These are phyloP conservation scores for Anarsia innoxiella DNA, from an alignment of 2,888 invertebrate species.

Conservation along the genomic window DNA sequence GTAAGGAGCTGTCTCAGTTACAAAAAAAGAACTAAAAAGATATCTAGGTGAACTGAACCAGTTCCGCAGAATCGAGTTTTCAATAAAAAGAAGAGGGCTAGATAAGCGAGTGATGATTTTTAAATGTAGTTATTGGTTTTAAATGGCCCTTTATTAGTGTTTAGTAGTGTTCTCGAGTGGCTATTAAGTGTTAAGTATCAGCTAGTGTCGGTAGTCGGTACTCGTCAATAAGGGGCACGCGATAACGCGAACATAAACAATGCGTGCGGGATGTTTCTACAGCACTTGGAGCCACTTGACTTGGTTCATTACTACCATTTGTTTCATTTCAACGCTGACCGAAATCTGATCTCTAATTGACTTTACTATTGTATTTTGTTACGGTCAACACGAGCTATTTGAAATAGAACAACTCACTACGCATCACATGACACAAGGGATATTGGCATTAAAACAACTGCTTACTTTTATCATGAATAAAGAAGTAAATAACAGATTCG, in stretches of 20 bases:
- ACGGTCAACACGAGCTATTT: too few relatives aligned
- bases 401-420: too few relatives aligned
- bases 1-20: conserved; percentile 3
- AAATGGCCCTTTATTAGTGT: conserved; percentile 10
- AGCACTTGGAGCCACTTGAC: conserved; percentile 27
- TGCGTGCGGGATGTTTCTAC: conserved; percentile 22
- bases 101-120: conserved; percentile 2
- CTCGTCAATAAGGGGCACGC: conserved; percentile 41
- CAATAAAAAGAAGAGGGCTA: not conserved
- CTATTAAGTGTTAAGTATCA: conserved; percentile 29
- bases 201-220: conserved; percentile 31
- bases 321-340: too few relatives aligned
- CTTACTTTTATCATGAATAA: too few relatives aligned
- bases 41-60: conserved; percentile 5
- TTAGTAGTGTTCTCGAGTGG: conserved; percentile 20
- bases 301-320: too few relatives aligned
- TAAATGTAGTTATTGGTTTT: conserved; percentile 9
- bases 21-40: conserved; percentile 1
- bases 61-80: conserved; percentile 9
- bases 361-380: too few relatives aligned
- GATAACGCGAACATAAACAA: conserved; percentile 46
- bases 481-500: too few relatives aligned
- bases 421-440: too few relatives aligned
- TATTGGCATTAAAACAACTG: too few relatives aligned
- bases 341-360: too few relatives aligned